Evolutionary conservation across 2,888 invertebrate species (phyloP).

Genomic region (Lissonota sp.): DNA sequence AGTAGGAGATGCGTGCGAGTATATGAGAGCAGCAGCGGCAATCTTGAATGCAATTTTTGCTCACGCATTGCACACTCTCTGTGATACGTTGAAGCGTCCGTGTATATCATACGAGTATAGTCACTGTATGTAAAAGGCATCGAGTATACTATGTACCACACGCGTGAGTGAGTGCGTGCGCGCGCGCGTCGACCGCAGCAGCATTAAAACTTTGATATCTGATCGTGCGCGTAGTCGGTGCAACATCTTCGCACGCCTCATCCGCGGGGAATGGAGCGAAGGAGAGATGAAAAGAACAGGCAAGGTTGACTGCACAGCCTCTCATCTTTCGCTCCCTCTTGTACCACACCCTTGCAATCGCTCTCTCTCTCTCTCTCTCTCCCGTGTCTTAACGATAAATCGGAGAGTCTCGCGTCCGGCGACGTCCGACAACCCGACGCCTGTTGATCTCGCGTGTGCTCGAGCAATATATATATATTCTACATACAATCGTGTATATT

Average conservation of each 20-base stretch:
- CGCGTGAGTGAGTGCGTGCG: slow-evolving; percentile 60
- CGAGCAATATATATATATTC: neutral
- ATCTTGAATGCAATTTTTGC: slow-evolving; percentile 54
- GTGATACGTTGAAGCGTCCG: slow-evolving; percentile 18
- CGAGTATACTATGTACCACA: slow-evolving; percentile 30
- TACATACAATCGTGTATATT: neutral
- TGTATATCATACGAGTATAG: neutral
- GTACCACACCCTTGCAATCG: slow-evolving; percentile 1
- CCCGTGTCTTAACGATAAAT: slow-evolving; percentile 64
- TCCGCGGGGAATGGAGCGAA: slow-evolving; percentile 11
- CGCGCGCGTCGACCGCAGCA: slow-evolving; percentile 59
- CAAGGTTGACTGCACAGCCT: slow-evolving; percentile 50
- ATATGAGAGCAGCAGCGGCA: slow-evolving; percentile 24
- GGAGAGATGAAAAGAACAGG: slow-evolving; percentile 6
- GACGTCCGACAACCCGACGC: slow-evolving; percentile 73
- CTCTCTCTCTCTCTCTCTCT: slow-evolving; percentile 33
- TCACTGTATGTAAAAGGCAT: neutral
- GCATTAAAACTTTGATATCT: slow-evolving; percentile 64
- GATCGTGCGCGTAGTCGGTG: slow-evolving; percentile 65
- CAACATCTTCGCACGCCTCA: slow-evolving; percentile 64
- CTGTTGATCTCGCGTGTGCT: slow-evolving; percentile 73
- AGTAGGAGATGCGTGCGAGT: slow-evolving; percentile 33
- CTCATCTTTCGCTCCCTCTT: slow-evolving; percentile 55
- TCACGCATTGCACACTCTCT: slow-evolving; percentile 52
- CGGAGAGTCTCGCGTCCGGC: slow-evolving; percentile 66